Percentiles rank a stretch among this genome's conserved stretches.
Evolutionary conservation across 2,888 invertebrate genomes (phyloP).

Genomic region (Lithophane socia): DNA sequence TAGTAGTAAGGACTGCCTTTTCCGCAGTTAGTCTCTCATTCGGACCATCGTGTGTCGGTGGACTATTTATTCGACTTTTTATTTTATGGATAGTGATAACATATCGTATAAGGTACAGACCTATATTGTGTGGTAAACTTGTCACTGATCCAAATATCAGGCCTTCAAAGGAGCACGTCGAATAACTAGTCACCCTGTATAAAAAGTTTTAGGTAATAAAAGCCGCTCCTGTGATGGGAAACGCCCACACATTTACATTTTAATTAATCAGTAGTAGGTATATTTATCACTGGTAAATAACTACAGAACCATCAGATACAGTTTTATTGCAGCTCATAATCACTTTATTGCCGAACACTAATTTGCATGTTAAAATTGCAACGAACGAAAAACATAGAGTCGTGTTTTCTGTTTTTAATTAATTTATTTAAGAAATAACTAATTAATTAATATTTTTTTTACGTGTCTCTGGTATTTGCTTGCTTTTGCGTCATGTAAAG

Average conservation of each 20-base stretch:
- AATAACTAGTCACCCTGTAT: neutral
- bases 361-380: slow-evolving; percentile 58
- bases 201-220: slow-evolving; percentile 5
- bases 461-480: too few species aligned
- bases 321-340: slow-evolving; percentile 50
- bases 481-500: neutral
- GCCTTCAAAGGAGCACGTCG: neutral
- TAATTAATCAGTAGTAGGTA: slow-evolving; percentile 38
- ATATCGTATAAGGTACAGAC: too few species aligned
- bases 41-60: neutral
- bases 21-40: neutral
- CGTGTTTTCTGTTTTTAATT: slow-evolving; percentile 20
- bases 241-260: slow-evolving; percentile 29
- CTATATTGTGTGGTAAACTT: neutral
- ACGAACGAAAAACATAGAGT: slow-evolving; percentile 47
- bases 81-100: neutral
- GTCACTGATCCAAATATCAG: neutral
- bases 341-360: slow-evolving; percentile 33
- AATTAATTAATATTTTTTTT: neutral
- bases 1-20: neutral
- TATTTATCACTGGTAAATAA: slow-evolving; percentile 45
- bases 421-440: neutral
- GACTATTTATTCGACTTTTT: neutral
- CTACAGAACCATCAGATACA: slow-evolving; percentile 30
- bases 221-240: slow-evolving; percentile 9